Evolutionary conservation across 2,113 vertebrate species (phyloP), one percentile per base, ranked within the genome.

Genomic region (Crotophaga sulcirostris): DNA sequence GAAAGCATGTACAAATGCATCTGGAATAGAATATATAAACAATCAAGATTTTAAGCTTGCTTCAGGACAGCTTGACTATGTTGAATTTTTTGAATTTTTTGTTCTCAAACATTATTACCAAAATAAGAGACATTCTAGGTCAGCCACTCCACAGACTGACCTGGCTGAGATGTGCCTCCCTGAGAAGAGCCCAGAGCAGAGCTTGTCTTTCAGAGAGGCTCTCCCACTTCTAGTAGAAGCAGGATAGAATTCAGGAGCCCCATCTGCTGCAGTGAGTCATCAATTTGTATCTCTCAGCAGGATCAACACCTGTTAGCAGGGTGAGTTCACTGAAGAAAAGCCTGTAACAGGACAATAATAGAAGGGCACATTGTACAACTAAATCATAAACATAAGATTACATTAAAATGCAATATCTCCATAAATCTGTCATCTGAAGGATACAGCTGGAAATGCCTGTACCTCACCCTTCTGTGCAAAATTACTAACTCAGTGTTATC

Each of bases 391-490:
- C 55, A 62, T 16, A 81, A 85, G 62, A 79, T 36, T 89, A 66
- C 45, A 92, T 79, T 87, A 87, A 96, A 96, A 84, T 31, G n/a
- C 52, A 74, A 2, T 70, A 45, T 81, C 49, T 59, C 20, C 31
- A 19, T 93, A 89, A 96, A 96, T 95, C 94, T 89, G 75, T 97
- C 96, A 95, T 51, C 54, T 69, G 80, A 83, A 58, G 86, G 94
- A 96, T 95, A 59, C 0, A 25, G 56, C 84, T 97, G 95, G 89
- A 97, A 95, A 90, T 76, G 79, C 52, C 85, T 94, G 76, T 28
- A 49, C 63, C 74, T 96, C 83, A 88, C 67, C 63, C 68, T 70
- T 78, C 80, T 67, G 40, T 81, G 81, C 63, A 90, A 82, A 94
- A 89, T 83, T 36, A 70, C 73, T 26, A 52, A 51, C 69, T 88